These are phyloP conservation scores for Macroramphosus scolopax DNA, from an alignment of 2,797 vertebrate genomes.

Conservation along the genomic window DNA sequence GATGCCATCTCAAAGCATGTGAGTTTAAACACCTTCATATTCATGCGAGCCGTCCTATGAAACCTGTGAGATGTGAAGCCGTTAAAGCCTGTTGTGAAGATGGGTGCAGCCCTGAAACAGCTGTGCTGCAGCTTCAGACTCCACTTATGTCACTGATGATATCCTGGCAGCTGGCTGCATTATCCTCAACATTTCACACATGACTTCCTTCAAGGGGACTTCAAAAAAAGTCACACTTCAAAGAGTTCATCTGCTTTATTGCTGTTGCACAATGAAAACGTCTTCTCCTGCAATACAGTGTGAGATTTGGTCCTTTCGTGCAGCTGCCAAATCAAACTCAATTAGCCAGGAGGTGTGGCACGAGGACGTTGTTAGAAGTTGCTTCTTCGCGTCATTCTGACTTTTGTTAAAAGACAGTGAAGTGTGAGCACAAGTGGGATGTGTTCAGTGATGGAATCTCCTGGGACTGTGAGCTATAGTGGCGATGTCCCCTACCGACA, in stretches of 20 bases:
- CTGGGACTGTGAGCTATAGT: slow-evolving; percentile 11
- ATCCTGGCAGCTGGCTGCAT: slow-evolving; percentile 69
- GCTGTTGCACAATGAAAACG: slow-evolving; percentile 57
- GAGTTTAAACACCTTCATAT: slow-evolving; percentile 1
- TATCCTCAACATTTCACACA: slow-evolving; percentile 67
- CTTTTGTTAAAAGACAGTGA: slow-evolving; percentile 50
- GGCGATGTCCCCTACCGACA: slow-evolving; percentile 30
- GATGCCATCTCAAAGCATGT: slow-evolving; percentile 11
- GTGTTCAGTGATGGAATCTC: slow-evolving; percentile 31
- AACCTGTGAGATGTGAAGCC: slow-evolving; percentile 47
- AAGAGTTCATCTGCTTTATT: slow-evolving; percentile 64
- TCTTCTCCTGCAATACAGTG: slow-evolving; percentile 62
- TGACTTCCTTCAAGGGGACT: slow-evolving; percentile 66
- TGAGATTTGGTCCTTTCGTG: slow-evolving; percentile 56
- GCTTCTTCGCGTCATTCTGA: slow-evolving; percentile 53
- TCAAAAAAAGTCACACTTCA: slow-evolving; percentile 66
- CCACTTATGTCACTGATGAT: slow-evolving; percentile 49
- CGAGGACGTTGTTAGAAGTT: slow-evolving; percentile 44
- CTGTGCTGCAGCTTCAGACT: slow-evolving; percentile 55
- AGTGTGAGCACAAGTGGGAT: slow-evolving; percentile 8
- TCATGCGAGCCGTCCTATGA: slow-evolving; percentile 18
- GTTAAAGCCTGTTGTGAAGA: slow-evolving; percentile 35
- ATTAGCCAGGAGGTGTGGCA: slow-evolving; percentile 61
- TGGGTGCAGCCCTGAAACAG: slow-evolving; percentile 54
- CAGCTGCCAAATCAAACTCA: slow-evolving; percentile 66